Evolutionary conservation across 2,888 invertebrate species (phyloP), one percentile per base, ranked within the genome.

Genomic region (Anarsia innoxiella): DNA sequence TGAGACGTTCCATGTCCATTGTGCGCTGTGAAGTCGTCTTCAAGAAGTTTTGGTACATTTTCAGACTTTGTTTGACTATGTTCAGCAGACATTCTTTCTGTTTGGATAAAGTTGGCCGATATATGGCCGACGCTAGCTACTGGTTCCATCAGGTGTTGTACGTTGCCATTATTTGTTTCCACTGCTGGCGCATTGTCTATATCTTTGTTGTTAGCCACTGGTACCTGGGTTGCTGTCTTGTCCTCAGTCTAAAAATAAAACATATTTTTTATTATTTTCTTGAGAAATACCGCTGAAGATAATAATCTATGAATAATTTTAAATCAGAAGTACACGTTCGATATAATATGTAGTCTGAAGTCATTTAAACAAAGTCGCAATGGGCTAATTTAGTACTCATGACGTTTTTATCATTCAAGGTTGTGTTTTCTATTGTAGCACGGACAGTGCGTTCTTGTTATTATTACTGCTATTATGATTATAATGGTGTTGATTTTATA

Each of bases 11-110:
- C 58, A 52, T 80, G 79, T 2, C 80, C 82, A 51, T 84, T 84
- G 76, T 80, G 82, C 70, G 82, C 59, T n/a, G 77, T 63, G 64
- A 75, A 82, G 46, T 82, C 83, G 23, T 77, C 78, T 34, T 71
- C 71, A 2, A 65, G 39, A 0, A 64, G 48, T 32, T 60, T 63
- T 29, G 56, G 48, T 38, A 63, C 56, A 33, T 36, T 48, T 6
- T 66, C 65, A 16, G 59, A 51, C 45, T 68, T 67, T 29, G 55
- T 54, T 42, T 67, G 66, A 42, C 42, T 57, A 45, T 48, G 47
- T 16, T 69, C 69, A 43, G 54, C 54, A 30, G 65, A 54, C 44
- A 59, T 45, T 16, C 77, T 70, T 48, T 82, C 82, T 12, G 66
- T 59, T 40, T 79, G 78, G 34, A 82, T 66, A 66, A 82, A 79